A percentile compares a stretch with the other conserved stretches of the same genome.
Evolutionary conservation across 2,888 invertebrate species (phyloP).

Genomic region (Tetrapedia diversipes): DNA sequence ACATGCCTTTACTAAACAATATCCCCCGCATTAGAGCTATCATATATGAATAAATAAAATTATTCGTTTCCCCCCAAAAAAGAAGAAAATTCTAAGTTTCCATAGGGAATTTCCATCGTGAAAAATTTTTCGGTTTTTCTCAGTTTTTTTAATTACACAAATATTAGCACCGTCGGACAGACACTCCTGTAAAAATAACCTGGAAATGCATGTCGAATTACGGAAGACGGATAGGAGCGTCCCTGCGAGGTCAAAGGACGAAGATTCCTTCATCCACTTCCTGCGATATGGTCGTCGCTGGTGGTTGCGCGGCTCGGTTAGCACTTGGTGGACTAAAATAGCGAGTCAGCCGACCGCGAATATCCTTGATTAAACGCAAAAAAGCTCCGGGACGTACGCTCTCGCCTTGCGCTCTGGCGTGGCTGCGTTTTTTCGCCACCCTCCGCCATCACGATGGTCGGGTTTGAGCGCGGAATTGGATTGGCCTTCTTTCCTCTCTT

Average conservation of each 20-base stretch:
- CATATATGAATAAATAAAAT: not conserved
- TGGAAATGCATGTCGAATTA: conserved; percentile 4
- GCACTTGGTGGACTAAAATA: conserved; percentile 69
- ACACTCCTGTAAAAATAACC: not conserved
- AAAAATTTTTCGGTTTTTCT: too few relatives aligned
- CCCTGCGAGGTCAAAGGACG: conserved; percentile 64
- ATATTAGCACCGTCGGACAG: too few relatives aligned
- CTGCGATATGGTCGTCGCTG: conserved; percentile 59
- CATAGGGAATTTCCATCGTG: not conserved
- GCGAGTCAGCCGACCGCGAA: conserved; percentile 79
- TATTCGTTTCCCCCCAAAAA: not conserved
- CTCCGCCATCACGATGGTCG: conserved; percentile 71
- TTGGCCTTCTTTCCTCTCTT: conserved; percentile 67
- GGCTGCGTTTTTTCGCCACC: conserved; percentile 70
- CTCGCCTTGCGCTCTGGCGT: conserved; percentile 61
- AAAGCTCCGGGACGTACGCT: conserved; percentile 70
- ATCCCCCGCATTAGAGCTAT: not conserved
- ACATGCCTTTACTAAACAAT: not conserved
- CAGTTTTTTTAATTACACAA: too few relatives aligned
- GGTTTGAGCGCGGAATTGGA: conserved; percentile 74
- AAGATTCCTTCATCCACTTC: conserved; percentile 71
- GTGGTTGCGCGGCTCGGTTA: conserved; percentile 71
- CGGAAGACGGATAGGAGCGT: conserved; percentile 30
- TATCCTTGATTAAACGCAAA: conserved; percentile 82
- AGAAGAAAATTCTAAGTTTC: not conserved